Evolutionary conservation across 2,888 invertebrate species (phyloP).

Genomic region (Pammene fasciana): DNA sequence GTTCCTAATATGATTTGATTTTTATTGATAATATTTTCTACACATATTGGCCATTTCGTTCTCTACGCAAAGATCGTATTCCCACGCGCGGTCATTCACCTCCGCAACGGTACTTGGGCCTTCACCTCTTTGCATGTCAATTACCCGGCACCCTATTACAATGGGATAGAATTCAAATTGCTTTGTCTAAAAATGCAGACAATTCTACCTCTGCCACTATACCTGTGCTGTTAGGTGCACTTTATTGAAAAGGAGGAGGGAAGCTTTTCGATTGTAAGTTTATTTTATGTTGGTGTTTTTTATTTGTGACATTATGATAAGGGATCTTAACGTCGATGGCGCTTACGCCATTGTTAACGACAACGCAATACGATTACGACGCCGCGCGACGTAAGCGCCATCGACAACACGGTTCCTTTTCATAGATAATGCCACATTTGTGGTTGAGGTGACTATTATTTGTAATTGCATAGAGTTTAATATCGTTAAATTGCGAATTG

Average conservation of each 20-base stretch:
- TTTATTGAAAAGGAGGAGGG: conserved; percentile 3
- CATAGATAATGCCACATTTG: too few relatives aligned
- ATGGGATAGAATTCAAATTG: conserved; percentile 14
- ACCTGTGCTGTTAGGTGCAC: conserved; percentile 9
- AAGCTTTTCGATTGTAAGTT: not conserved
- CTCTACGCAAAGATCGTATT: conserved; percentile 58
- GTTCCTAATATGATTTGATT: not conserved
- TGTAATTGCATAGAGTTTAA: not conserved
- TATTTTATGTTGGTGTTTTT: not conserved
- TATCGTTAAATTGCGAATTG: conserved; percentile 4
- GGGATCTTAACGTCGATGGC: too few relatives aligned
- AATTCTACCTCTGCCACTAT: not conserved
- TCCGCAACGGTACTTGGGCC: conserved; percentile 66
- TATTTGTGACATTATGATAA: too few relatives aligned
- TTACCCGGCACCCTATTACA: conserved; percentile 15
- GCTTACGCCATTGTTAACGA: too few relatives aligned
- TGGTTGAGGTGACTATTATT: not conserved
- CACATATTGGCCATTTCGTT: conserved; percentile 26
- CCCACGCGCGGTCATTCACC: conserved; percentile 63
- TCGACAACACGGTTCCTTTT: too few relatives aligned
- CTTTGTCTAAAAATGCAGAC: conserved; percentile 12
- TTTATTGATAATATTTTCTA: conserved; percentile 27
- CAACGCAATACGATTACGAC: too few relatives aligned
- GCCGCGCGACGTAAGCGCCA: too few relatives aligned
- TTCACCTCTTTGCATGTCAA: conserved; percentile 55